These are phyloP conservation scores for Dolomedes plantarius DNA, from an alignment of 2,888 invertebrate genomes.

Conservation along the genomic window DNA sequence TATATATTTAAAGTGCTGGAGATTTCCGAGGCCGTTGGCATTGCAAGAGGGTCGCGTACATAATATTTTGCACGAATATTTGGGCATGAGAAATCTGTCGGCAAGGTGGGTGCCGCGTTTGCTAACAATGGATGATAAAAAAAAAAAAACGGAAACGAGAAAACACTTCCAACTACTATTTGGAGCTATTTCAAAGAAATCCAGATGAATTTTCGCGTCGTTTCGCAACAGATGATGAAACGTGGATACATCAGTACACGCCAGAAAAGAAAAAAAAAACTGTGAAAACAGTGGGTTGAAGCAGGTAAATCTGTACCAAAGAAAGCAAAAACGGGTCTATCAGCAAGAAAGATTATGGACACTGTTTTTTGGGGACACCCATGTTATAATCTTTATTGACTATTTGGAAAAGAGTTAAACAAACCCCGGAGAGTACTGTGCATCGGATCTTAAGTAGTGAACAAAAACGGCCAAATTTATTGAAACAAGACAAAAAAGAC, in stretches of 20 bases:
- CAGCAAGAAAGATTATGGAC: conserved; percentile 62
- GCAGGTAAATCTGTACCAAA: conserved; percentile 22
- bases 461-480: no score
- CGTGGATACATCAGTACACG: conserved; percentile 75
- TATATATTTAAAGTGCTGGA: no score
- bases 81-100: conserved; percentile 1
- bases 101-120: conserved; percentile 1
- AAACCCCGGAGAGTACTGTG: conserved; percentile 62
- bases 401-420: conserved; percentile 64
- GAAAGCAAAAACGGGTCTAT: conserved; percentile 22
- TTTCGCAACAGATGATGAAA: conserved; percentile 76
- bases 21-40: no score
- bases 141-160: not conserved
- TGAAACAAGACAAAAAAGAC: no score
- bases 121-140: not conserved
- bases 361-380: conserved; percentile 55
- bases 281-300: conserved; percentile 47
- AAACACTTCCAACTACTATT: not conserved
- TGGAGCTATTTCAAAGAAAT: conserved; percentile 47
- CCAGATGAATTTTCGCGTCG: conserved; percentile 1
- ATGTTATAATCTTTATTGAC: conserved; percentile 57
- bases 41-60: no score
- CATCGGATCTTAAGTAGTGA: no score
- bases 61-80: conserved; percentile 5
- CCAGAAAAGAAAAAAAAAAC: conserved; percentile 74